phyloP scores from a whole-genome alignment of 2,888 invertebrate genomes.

The Vanessa cardui region DNA sequence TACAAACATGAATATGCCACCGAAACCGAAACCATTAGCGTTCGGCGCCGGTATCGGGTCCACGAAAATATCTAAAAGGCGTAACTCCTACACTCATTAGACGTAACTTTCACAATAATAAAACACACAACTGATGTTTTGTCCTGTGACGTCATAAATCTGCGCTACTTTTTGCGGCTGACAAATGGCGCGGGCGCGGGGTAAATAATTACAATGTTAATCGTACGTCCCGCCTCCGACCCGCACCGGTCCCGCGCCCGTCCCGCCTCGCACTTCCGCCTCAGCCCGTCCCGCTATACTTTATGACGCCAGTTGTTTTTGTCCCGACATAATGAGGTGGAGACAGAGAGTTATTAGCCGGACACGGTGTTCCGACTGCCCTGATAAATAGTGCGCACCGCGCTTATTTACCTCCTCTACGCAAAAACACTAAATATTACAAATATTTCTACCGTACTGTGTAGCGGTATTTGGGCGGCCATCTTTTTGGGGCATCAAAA shows the following conservation, averaged over 20 bases:
- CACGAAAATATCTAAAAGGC: background rate
- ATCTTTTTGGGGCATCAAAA: too few species aligned
- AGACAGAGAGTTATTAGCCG: constrained; percentile 18
- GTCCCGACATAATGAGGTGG: constrained; percentile 25
- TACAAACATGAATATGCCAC: too few species aligned
- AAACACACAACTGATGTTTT: background rate
- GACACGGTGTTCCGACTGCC: constrained; percentile 7
- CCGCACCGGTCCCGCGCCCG: constrained; percentile 8
- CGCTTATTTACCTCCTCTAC: constrained; percentile 7
- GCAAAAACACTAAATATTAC: constrained; percentile 4
- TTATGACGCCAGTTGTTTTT: constrained; percentile 22
- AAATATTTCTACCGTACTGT: background rate
- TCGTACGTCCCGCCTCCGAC: constrained; percentile 41
- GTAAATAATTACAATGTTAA: constrained; percentile 53
- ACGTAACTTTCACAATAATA: background rate
- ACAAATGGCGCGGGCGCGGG: constrained; percentile 50
- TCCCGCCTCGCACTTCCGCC: constrained; percentile 30
- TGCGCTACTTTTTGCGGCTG: constrained; percentile 34
- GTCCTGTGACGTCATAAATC: constrained; percentile 19
- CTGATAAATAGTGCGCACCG: constrained; percentile 5
- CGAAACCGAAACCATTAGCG: too few species aligned
- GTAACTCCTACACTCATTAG: background rate
- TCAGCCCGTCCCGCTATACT: constrained; percentile 10
- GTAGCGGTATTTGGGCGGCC: background rate
- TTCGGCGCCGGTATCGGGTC: background rate